Conservation (phyloP, 1,140 invertebrate genomes). For the Cotesia glomerata region DNA sequence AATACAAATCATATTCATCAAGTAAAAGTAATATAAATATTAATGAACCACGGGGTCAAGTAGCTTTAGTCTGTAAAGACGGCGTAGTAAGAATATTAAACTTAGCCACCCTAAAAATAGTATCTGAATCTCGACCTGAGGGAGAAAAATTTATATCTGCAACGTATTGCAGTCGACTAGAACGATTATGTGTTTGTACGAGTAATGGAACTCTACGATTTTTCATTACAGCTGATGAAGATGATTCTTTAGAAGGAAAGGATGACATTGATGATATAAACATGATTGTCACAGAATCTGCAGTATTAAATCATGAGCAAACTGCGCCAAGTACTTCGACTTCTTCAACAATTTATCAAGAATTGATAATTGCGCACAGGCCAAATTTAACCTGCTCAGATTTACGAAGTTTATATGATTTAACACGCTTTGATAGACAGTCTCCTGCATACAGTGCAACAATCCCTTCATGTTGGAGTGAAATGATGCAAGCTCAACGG, state of each 20-base stretch:
- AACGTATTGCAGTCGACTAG: conserved; percentile 80
- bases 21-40: conserved; percentile 8
- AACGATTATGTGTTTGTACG: conserved; percentile 83
- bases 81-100: conserved; percentile 74
- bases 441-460: conserved; percentile 78
- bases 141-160: conserved; percentile 76
- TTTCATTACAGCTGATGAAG: conserved; percentile 75
- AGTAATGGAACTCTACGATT: conserved; percentile 81
- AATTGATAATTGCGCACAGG: conserved; percentile 66
- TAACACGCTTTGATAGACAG: conserved; percentile 71
- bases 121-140: conserved; percentile 70
- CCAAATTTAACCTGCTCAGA: conserved; percentile 63
- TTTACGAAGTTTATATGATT: conserved; percentile 67
- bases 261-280: conserved; percentile 70
- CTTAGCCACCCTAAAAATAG: conserved; percentile 68
- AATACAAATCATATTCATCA: conserved; percentile 32
- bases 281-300: conserved; percentile 54
- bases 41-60: conserved; percentile 53
- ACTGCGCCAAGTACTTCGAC: conserved; percentile 54
- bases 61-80: conserved; percentile 71
- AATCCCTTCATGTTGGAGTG: conserved; percentile 91
- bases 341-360: conserved; percentile 48
- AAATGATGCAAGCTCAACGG: conserved; percentile 88
- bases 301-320: conserved; percentile 37
- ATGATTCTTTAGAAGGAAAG: conserved; percentile 73